Base-by-base conservation (phyloP, 2,113 vertebrate species). In the Tetrao urogallus region DNA sequence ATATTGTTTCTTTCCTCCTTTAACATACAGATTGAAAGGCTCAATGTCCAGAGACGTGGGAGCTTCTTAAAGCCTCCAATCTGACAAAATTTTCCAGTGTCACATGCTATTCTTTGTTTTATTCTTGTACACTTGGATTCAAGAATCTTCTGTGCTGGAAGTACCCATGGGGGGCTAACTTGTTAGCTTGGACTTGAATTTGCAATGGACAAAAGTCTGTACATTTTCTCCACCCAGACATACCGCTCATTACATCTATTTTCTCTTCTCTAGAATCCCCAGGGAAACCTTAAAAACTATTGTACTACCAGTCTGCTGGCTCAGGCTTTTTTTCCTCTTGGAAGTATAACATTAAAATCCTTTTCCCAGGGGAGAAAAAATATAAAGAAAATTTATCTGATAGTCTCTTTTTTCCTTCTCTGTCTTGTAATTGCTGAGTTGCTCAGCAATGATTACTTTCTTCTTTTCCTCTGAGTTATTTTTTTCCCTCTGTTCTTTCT, bases 401-500 rank as follows among this genome's bases (percentile, higher is more conserved):
- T 87, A 4, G 14, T 83, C 12, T 90, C 36, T 72, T 94, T 96
- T 97, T 81, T 56, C 15, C 92, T 86, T 28, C 17, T 71, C 78
- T 90, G 34, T 63, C 90, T 93, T 93, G 88, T 96, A 95, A 95
- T 97, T 97, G 86, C 78, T 87, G 94, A 87, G 70, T 52, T 89
- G 27, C 69, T 89, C 91, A 88, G 71, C 76, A 94, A 83, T 92
- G 43, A 88, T 94, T 94, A 61, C 94, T 96, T 86, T 90, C 45
- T 97, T 97, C 47, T 90, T 94, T 94, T 83, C 40, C 36, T 80
- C 36, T 52, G 87, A 94, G 88, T 87, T 90, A 75, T 94, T 95
- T 94, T 93, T 95, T 72, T 57, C 34, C 34, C 76, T 94, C 73
- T 95, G 20, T 92, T 90, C 45, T 87, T 86, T 92, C 86, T 97